Evolutionary conservation across 2,888 invertebrate genomes (phyloP).

Genomic region (Lepas anatifera): DNA sequence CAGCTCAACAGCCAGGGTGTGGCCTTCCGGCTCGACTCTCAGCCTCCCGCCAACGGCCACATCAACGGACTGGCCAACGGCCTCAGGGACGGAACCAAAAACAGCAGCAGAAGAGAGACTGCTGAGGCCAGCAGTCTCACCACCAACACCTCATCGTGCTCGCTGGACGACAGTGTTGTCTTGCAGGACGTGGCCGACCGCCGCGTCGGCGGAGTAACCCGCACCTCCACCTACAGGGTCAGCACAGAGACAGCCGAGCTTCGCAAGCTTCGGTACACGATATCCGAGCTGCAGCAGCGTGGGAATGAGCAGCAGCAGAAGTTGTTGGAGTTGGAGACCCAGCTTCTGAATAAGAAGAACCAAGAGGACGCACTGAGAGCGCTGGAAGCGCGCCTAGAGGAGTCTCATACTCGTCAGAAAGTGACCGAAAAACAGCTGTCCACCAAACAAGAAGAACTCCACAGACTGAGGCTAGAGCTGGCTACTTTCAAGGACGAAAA

Average conservation of each 20-base stretch:
- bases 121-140: background rate
- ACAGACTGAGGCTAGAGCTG: constrained; percentile 29
- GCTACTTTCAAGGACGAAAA: constrained; percentile 31
- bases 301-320: constrained; percentile 28
- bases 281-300: constrained; percentile 24
- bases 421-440: constrained; percentile 27
- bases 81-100: too few species aligned
- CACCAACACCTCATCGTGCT: constrained; percentile 15
- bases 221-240: constrained; percentile 30
- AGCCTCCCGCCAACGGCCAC: constrained; percentile 8
- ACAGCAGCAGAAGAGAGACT: background rate
- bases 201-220: constrained; percentile 19
- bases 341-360: constrained; percentile 20
- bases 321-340: constrained; percentile 27
- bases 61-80: too few species aligned
- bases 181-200: constrained; percentile 24
- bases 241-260: constrained; percentile 18
- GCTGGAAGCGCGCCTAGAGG: constrained; percentile 28
- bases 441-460: constrained; percentile 29
- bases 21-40: constrained; percentile 28
- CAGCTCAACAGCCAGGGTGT: constrained; percentile 28
- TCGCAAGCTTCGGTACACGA: constrained; percentile 16
- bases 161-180: constrained; percentile 20
- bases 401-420: constrained; percentile 26
- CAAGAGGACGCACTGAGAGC: background rate